These are phyloP conservation scores for Microcebus murinus DNA, from an alignment of 2,113 vertebrate species.

Conservation along the genomic window DNA sequence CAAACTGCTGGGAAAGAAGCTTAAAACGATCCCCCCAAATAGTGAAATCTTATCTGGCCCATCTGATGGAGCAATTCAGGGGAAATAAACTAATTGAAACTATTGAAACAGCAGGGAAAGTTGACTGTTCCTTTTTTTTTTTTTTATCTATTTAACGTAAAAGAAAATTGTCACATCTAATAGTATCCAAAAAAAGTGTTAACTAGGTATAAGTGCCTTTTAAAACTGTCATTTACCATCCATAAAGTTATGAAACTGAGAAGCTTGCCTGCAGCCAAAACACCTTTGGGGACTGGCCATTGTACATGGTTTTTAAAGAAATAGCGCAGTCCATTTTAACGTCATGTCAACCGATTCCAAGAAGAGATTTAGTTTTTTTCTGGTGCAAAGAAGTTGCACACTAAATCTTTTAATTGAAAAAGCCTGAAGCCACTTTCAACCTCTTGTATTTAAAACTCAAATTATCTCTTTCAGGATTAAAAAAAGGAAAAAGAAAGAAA, in stretches of 20 bases:
- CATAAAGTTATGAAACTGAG: slow-evolving; percentile 73
- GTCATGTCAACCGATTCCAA: slow-evolving; percentile 38
- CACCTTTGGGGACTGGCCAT: slow-evolving; percentile 56
- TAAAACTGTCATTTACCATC: slow-evolving; percentile 66
- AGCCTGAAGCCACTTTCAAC: slow-evolving; percentile 55
- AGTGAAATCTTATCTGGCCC: slow-evolving; percentile 70
- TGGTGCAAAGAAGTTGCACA: slow-evolving; percentile 59
- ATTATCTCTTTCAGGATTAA: slow-evolving; percentile 49
- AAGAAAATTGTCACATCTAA: slow-evolving; percentile 77
- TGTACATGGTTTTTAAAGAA: slow-evolving; percentile 70
- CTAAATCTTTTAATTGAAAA: slow-evolving; percentile 77
- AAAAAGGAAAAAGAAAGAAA: not conserved
- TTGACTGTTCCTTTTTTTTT: slow-evolving; percentile 70
- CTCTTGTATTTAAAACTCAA: slow-evolving; percentile 74
- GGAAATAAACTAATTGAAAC: slow-evolving; percentile 73
- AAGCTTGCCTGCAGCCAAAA: slow-evolving; percentile 49
- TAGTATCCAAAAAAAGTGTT: slow-evolving; percentile 70
- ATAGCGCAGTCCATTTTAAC: slow-evolving; percentile 54
- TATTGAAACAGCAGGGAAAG: slow-evolving; percentile 75
- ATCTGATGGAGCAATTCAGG: slow-evolving; percentile 68
- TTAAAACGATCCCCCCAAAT: slow-evolving; percentile 81
- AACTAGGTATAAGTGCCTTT: slow-evolving; percentile 69
- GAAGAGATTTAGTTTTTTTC: slow-evolving; percentile 65
- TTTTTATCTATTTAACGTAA: slow-evolving; percentile 64
- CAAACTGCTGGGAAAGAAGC: slow-evolving; percentile 48